A percentile compares a stretch with the other conserved stretches of the same genome.
These are phyloP conservation scores for Philopotamus ludificatus DNA, from an alignment of 1,140 invertebrate species.

Conservation along the genomic window DNA sequence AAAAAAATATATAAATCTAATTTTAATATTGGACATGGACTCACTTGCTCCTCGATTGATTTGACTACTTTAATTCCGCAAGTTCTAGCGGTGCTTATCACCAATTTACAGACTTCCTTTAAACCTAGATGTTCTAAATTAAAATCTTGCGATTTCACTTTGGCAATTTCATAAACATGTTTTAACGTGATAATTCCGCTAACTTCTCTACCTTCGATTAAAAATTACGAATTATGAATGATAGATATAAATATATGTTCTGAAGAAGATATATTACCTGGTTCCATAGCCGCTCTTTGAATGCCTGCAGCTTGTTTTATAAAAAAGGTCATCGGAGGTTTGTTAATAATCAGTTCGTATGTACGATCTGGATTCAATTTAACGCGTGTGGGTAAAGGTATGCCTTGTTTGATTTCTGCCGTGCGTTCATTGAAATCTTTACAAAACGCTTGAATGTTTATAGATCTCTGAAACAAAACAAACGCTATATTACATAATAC, in stretches of 20 bases:
- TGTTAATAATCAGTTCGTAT: constrained; percentile 79
- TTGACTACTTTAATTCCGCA: constrained; percentile 87
- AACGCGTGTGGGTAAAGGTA: constrained; percentile 83
- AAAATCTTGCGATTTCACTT: constrained; percentile 88
- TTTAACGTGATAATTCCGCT: constrained; percentile 91
- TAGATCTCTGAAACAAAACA: constrained; percentile 77
- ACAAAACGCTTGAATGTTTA: constrained; percentile 95
- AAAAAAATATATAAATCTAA: not conserved
- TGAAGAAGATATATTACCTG: constrained; percentile 55
- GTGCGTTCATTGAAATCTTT: constrained; percentile 98
- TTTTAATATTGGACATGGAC: not conserved
- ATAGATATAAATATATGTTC: not conserved
- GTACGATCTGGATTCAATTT: constrained; percentile 83
- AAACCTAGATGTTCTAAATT: constrained; percentile 57
- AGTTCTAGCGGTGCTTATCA: constrained; percentile 74
- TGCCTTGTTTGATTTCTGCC: constrained; percentile 87
- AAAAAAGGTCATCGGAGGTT: constrained; percentile 84
- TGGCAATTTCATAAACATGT: constrained; percentile 98
- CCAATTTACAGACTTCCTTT: constrained; percentile 75
- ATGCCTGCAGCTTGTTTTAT: constrained; percentile 95
- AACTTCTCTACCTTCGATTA: constrained; percentile 66
- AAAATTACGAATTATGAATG: no score
- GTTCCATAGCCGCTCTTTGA: constrained; percentile 75
- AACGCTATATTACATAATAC: no score
- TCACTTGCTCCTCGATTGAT: constrained; percentile 65